Percentiles rank a stretch among this genome's conserved stretches.
phyloP scores from a whole-genome alignment of 2,888 invertebrate genomes.

The Drosophila tripunctata region DNA sequence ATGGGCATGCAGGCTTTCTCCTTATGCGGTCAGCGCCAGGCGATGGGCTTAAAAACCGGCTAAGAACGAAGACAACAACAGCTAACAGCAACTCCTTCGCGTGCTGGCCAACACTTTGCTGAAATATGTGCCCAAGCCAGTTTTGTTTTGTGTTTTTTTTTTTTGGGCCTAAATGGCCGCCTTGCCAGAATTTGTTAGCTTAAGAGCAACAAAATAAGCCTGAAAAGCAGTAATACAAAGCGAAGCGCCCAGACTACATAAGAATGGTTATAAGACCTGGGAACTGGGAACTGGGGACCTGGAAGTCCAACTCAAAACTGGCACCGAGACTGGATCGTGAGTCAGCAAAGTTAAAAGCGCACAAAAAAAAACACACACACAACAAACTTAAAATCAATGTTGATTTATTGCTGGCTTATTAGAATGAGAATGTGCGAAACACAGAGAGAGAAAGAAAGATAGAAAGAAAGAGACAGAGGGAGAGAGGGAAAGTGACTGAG shows the following conservation, averaged over 20 bases:
- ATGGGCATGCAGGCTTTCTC: constrained; percentile 65
- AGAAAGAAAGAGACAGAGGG: constrained; percentile 18
- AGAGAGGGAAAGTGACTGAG: constrained; percentile 1
- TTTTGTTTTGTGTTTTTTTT: constrained; percentile 39
- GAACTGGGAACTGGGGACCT: constrained; percentile 55
- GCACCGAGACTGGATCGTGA: constrained; percentile 65
- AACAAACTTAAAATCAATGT: constrained; percentile 58
- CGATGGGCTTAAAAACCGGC: constrained; percentile 52
- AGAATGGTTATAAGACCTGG: constrained; percentile 51
- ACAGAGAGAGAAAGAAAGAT: constrained; percentile 11
- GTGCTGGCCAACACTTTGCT: constrained; percentile 76
- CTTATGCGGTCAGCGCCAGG: constrained; percentile 56
- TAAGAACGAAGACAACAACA: constrained; percentile 14
- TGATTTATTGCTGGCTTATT: constrained; percentile 76
- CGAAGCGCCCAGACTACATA: constrained; percentile 65
- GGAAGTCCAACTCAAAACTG: constrained; percentile 41
- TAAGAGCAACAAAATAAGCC: constrained; percentile 37
- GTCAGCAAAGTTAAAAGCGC: constrained; percentile 69
- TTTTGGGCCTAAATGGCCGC: constrained; percentile 59
- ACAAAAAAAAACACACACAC: constrained; percentile 59
- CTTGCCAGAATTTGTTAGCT: constrained; percentile 77
- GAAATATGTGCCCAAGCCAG: constrained; percentile 78
- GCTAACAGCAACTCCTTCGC: constrained; percentile 51
- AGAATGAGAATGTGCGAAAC: constrained; percentile 60
- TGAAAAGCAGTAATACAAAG: constrained; percentile 50